These are phyloP conservation scores for Marcusenius ussheri DNA, from an alignment of 2,113 vertebrate species.

Conservation along the genomic window DNA sequence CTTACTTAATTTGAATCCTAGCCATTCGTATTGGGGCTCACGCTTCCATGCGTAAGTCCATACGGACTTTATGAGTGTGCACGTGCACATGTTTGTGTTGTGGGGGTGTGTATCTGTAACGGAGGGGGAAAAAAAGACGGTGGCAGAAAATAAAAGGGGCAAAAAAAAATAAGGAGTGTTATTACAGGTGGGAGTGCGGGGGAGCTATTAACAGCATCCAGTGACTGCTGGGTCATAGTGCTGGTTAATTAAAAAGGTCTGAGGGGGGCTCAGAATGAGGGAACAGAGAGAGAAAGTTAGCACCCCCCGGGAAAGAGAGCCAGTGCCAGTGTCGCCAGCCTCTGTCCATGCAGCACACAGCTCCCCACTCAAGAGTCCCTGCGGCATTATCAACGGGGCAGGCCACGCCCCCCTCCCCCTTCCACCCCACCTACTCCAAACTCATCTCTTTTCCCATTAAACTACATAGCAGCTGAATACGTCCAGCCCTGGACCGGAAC, in stretches of 20 bases:
- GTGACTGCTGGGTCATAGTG: not conserved
- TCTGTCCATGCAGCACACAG: not conserved
- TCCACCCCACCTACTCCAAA: not conserved
- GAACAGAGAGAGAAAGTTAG: not conserved
- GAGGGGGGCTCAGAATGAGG: not conserved
- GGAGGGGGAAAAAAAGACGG: not conserved
- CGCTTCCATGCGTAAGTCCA: not conserved
- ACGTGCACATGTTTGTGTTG: not conserved
- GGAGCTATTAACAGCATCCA: conserved; percentile 1
- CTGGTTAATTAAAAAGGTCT: conserved; percentile 3
- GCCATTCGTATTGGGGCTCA: not conserved
- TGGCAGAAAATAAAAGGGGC: not conserved
- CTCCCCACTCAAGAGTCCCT: not conserved
- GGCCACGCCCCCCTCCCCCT: not conserved
- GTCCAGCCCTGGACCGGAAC: not conserved
- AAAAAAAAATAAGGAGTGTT: not conserved
- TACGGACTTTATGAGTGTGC: not conserved
- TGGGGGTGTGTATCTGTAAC: not conserved
- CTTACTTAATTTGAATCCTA: not conserved
- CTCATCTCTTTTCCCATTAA: not conserved
- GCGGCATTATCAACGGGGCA: not conserved
- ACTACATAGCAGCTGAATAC: not conserved
- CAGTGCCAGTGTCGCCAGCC: not conserved
- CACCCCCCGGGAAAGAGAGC: not conserved
- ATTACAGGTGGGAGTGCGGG: not conserved